Conservation (phyloP, 2,797 vertebrate species). For the Micromesistius poutassou region DNA sequence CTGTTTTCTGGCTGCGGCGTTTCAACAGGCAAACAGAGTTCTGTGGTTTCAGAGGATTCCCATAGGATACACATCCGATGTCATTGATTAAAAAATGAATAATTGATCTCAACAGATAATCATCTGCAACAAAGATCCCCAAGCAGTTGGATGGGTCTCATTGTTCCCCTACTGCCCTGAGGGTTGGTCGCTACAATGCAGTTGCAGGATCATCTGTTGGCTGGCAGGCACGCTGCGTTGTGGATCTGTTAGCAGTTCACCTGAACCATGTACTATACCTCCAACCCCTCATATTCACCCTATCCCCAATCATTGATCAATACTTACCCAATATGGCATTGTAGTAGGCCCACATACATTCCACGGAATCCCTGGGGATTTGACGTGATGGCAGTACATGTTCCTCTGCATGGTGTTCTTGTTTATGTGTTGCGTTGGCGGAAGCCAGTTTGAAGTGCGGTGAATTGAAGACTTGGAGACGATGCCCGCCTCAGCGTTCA, state of each 20-base stretch:
- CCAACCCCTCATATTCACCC: not conserved
- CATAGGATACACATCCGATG: slow-evolving; percentile 10
- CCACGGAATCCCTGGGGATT: not conserved
- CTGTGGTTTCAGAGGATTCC: slow-evolving; percentile 1
- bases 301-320: not conserved
- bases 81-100: slow-evolving; percentile 36
- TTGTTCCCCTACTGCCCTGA: slow-evolving; percentile 1
- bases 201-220: slow-evolving; percentile 8
- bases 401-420: slow-evolving; percentile 49
- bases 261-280: not conserved
- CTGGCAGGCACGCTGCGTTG: not conserved
- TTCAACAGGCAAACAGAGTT: slow-evolving; percentile 9
- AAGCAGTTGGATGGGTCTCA: slow-evolving; percentile 5
- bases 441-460: slow-evolving; percentile 55
- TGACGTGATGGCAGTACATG: slow-evolving; percentile 7
- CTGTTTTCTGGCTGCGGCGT: slow-evolving; percentile 3
- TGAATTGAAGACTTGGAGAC: slow-evolving; percentile 69
- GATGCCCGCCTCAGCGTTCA: slow-evolving; percentile 62
- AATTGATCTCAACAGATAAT: slow-evolving; percentile 20
- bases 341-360: not conserved
- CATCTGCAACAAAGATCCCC: slow-evolving; percentile 10
- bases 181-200: slow-evolving; percentile 11
- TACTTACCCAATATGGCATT: not conserved
- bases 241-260: not conserved
- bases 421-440: slow-evolving; percentile 29